A percentile compares a stretch with the other conserved stretches of the same genome.
phyloP scores from a whole-genome alignment of 1,140 invertebrate genomes.

The Drosophila virilis region DNA sequence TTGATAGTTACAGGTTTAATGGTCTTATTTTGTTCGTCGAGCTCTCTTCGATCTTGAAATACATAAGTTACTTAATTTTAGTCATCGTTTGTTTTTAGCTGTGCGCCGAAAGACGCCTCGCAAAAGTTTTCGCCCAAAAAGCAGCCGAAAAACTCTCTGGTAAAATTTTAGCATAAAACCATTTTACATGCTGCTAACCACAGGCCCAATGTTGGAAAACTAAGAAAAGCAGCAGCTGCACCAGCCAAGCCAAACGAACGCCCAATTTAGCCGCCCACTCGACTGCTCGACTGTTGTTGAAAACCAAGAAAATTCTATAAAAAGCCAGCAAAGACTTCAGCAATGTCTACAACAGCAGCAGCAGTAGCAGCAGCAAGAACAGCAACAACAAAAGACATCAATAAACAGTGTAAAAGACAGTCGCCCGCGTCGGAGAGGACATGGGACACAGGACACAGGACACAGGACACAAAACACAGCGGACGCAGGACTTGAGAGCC shows the following conservation, averaged over 20 bases:
- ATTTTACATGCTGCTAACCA: constrained; percentile 77
- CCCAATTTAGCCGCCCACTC: neutral
- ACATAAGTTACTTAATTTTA: constrained; percentile 40
- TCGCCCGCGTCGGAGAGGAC: constrained; percentile 34
- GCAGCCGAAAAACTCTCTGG: constrained; percentile 20
- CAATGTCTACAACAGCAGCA: constrained; percentile 67
- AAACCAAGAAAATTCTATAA: constrained; percentile 74
- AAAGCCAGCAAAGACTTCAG: constrained; percentile 80
- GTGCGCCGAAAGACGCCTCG: constrained; percentile 28
- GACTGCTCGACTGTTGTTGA: constrained; percentile 40
- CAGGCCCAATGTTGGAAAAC: constrained; percentile 73
- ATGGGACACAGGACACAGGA: constrained; percentile 21
- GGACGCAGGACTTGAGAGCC: constrained; percentile 11
- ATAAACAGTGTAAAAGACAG: constrained; percentile 80
- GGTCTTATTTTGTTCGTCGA: neutral
- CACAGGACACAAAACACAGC: constrained; percentile 18
- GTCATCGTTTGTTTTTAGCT: constrained; percentile 36
- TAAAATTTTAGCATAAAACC: constrained; percentile 70
- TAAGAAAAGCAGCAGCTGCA: constrained; percentile 38
- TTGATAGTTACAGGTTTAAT: too few species aligned
- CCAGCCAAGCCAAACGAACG: neutral
- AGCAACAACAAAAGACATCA: constrained; percentile 66
- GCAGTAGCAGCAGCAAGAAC: constrained; percentile 2
- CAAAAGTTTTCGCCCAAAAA: constrained; percentile 23
- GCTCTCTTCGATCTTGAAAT: constrained; percentile 7